Conservation (phyloP, 2,888 invertebrate genomes). For the Tachystola acroxantha region DNA sequence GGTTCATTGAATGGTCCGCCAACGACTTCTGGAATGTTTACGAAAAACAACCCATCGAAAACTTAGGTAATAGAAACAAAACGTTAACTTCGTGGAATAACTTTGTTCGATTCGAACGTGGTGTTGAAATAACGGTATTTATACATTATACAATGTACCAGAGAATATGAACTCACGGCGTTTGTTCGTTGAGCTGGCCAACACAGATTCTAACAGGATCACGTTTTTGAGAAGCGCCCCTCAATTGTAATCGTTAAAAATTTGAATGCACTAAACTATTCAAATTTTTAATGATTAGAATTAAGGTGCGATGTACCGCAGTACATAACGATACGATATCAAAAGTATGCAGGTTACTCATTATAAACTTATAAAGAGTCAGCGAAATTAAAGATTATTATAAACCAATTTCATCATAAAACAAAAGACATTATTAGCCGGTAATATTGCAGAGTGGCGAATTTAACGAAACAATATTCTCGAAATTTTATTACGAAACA, state of each 20-base stretch:
- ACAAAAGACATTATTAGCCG: background rate
- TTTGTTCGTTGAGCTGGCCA: no score
- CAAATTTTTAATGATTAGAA: no score
- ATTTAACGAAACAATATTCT: conserved; percentile 14
- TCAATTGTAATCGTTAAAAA: no score
- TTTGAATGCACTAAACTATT: no score
- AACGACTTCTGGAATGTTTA: conserved; percentile 59
- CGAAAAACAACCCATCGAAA: conserved; percentile 57
- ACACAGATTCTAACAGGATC: no score
- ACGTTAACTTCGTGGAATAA: conserved; percentile 35
- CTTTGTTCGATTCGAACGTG: conserved; percentile 12
- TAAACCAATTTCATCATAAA: no score
- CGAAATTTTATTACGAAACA: conserved; percentile 15
- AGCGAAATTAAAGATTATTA: no score
- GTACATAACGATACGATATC: no score
- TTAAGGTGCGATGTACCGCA: no score
- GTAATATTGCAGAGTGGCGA: conserved; percentile 9
- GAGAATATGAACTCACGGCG: background rate
- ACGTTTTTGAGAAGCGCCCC: no score
- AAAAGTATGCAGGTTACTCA: no score
- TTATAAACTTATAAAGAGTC: no score
- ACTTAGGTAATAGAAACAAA: conserved; percentile 59
- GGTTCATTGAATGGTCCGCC: conserved; percentile 62
- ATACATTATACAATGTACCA: background rate
- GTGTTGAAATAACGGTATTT: background rate